phyloP scores from a whole-genome alignment of 2,113 vertebrate species.

The Ornithorhynchus anatinus region DNA sequence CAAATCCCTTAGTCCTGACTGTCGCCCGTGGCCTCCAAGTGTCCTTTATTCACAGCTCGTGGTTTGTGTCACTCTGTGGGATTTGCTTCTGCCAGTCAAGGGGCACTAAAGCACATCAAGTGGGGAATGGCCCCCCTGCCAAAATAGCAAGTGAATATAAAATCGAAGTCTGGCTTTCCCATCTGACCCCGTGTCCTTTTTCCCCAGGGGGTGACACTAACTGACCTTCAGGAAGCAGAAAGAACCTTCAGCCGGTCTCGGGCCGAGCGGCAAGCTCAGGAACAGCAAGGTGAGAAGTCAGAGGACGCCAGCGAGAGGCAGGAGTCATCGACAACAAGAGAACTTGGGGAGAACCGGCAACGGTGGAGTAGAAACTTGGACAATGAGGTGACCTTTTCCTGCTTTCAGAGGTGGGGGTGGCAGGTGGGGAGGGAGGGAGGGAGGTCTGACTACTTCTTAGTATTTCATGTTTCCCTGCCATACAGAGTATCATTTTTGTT shows the following conservation, averaged over 20 bases:
- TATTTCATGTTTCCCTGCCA: no score
- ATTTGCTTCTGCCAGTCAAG: no score
- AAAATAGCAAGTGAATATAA: no score
- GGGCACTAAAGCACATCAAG: no score
- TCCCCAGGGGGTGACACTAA: conserved; percentile 86
- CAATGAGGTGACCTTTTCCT: conserved; percentile 71
- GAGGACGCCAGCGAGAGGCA: conserved; percentile 17
- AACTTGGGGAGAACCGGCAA: conserved; percentile 19
- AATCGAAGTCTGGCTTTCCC: neutral
- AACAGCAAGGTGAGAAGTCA: conserved; percentile 49
- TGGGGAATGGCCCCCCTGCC: no score
- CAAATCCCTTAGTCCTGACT: no score
- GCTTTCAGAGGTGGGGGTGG: neutral
- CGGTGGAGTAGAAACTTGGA: conserved; percentile 55
- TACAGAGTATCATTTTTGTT: no score
- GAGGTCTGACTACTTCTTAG: neutral
- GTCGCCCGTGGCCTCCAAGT: no score
- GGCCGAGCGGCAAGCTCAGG: conserved; percentile 71
- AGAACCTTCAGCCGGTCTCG: conserved; percentile 74
- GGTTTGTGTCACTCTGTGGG: no score
- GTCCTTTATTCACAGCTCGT: no score
- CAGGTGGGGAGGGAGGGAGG: neutral
- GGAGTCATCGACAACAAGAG: conserved; percentile 41
- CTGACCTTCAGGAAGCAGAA: conserved; percentile 90
- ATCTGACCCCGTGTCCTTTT: neutral